phyloP scores from a whole-genome alignment of 2,797 vertebrate species.

The Denticeps clupeoides region DNA sequence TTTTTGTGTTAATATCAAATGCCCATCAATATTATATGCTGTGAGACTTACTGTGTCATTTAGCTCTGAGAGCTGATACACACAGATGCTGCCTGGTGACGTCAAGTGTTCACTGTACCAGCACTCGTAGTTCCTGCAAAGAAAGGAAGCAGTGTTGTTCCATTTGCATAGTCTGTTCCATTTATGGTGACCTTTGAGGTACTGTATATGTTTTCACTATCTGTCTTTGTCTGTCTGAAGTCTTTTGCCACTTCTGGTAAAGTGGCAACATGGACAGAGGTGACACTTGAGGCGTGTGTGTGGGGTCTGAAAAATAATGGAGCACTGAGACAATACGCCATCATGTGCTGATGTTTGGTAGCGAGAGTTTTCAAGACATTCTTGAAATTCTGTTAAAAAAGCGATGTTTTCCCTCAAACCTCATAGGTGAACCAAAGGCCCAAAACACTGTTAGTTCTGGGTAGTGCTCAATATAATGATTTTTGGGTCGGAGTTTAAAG shows the following conservation, averaged over 20 bases:
- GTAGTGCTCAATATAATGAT: not conserved
- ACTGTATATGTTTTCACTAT: constrained; percentile 12
- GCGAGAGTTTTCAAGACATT: constrained; percentile 16
- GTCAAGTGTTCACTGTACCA: constrained; percentile 14
- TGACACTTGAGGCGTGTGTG: not conserved
- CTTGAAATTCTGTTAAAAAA: constrained; percentile 23
- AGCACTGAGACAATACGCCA: constrained; percentile 14
- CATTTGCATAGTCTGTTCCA: constrained; percentile 16
- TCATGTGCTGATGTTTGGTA: constrained; percentile 19
- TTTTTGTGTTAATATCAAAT: constrained; percentile 12
- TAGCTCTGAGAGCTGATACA: constrained; percentile 8
- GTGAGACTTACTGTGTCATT: constrained; percentile 8
- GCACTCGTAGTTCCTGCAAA: constrained; percentile 7
- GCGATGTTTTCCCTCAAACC: not conserved
- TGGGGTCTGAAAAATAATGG: constrained; percentile 1
- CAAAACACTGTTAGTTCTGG: not conserved
- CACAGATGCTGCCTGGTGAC: constrained; percentile 8
- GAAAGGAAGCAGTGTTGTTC: constrained; percentile 3
- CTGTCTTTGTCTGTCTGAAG: not conserved
- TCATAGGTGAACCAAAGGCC: not conserved
- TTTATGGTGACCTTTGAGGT: constrained; percentile 11
- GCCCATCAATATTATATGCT: constrained; percentile 6
- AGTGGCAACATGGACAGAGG: not conserved
- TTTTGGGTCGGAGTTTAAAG: not conserved
- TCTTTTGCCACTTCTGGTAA: not conserved